Evolutionary conservation across 2,797 vertebrate species (phyloP).

Genomic region (Pempheris klunzingeri): DNA sequence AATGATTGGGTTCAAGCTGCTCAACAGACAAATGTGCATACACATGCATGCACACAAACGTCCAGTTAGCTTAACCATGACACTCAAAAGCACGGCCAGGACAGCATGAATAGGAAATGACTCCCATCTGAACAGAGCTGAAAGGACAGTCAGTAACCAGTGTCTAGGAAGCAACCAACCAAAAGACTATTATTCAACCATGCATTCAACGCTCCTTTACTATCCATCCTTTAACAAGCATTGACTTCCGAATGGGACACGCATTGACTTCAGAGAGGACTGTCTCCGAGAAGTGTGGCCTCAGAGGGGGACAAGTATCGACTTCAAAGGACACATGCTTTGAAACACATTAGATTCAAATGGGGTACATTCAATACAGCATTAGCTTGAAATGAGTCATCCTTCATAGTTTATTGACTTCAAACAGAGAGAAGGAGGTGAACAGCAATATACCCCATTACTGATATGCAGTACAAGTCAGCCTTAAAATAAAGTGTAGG

Average conservation of each 20-base stretch:
- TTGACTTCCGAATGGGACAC: slow-evolving; percentile 77
- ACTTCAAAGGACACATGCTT: slow-evolving; percentile 81
- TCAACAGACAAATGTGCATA: slow-evolving; percentile 4
- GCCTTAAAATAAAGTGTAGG: slow-evolving; percentile 9
- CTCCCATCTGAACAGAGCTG: slow-evolving; percentile 22
- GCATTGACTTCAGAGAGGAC: slow-evolving; percentile 76
- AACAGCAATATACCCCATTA: slow-evolving; percentile 49
- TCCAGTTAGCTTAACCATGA: slow-evolving; percentile 9
- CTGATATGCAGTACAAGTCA: slow-evolving; percentile 21
- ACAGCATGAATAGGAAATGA: slow-evolving; percentile 19
- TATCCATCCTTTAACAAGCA: slow-evolving; percentile 72
- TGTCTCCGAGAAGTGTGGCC: slow-evolving; percentile 66
- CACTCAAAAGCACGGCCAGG: slow-evolving; percentile 13
- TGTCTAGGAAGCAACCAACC: slow-evolving; percentile 63
- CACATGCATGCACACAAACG: not conserved
- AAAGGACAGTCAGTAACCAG: slow-evolving; percentile 42
- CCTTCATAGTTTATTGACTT: slow-evolving; percentile 80
- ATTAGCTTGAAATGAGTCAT: slow-evolving; percentile 79
- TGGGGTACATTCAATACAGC: slow-evolving; percentile 72
- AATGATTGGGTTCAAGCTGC: not conserved
- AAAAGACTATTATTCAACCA: slow-evolving; percentile 58
- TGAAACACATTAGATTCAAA: slow-evolving; percentile 78
- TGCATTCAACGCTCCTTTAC: slow-evolving; percentile 61
- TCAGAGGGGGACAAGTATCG: slow-evolving; percentile 65
- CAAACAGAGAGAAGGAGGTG: slow-evolving; percentile 68